Evolutionary conservation across 2,113 vertebrate genomes (phyloP).

Genomic region (Furnarius figulus): DNA sequence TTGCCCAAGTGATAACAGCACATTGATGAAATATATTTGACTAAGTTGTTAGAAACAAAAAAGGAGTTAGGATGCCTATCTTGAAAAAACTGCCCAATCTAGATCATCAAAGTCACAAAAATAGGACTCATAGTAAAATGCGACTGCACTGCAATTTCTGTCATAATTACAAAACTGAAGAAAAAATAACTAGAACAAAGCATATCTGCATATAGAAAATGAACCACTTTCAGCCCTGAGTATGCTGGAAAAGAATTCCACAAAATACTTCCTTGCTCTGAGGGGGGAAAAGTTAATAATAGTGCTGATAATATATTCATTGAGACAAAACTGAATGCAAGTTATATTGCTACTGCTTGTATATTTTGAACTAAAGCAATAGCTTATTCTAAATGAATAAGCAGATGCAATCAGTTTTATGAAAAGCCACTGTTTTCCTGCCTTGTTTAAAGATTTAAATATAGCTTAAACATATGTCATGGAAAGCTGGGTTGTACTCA

Average conservation of each 20-base stretch:
- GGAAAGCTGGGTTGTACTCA: neutral
- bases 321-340: conserved; percentile 40
- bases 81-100: neutral
- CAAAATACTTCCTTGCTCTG: neutral
- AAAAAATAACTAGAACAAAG: neutral
- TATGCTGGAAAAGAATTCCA: neutral
- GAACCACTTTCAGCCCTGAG: neutral
- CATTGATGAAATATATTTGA: neutral
- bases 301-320: conserved; percentile 21
- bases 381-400: conserved; percentile 45
- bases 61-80: neutral
- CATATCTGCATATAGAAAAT: neutral
- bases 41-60: neutral
- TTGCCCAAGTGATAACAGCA: neutral
- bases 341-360: conserved; percentile 22
- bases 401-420: conserved; percentile 39
- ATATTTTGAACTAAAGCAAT: neutral
- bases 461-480: conserved; percentile 14
- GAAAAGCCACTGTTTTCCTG: conserved; percentile 35
- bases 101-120: neutral
- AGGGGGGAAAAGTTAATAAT: neutral
- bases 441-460: conserved; percentile 34
- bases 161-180: neutral
- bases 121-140: neutral
- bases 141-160: neutral